These are phyloP conservation scores for Premnoplex brunnescens DNA, from an alignment of 2,797 vertebrate genomes.

Conservation along the genomic window DNA sequence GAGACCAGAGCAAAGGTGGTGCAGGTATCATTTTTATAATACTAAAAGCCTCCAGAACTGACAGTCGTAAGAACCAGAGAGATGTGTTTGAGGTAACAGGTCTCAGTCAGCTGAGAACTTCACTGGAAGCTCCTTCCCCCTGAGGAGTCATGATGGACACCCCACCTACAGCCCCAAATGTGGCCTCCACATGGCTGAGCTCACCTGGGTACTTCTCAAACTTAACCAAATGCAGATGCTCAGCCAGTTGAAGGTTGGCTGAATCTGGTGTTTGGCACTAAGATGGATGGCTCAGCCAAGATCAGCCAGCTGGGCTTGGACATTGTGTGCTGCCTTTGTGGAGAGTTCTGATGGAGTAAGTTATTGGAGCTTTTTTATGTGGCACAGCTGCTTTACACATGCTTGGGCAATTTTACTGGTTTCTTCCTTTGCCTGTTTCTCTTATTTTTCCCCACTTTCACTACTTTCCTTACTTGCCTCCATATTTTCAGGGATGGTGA, in stretches of 20 bases:
- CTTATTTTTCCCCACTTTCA: accelerated
- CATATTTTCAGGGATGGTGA: conserved; percentile 7
- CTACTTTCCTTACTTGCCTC: background rate
- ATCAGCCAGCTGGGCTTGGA: background rate
- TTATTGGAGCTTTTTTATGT: background rate
- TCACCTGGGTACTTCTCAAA: background rate
- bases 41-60: background rate
- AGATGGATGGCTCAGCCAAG: background rate
- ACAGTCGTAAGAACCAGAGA: background rate
- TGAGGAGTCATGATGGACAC: background rate
- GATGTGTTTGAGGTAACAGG: background rate
- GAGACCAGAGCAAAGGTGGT: background rate
- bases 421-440: background rate
- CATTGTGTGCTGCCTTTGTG: background rate
- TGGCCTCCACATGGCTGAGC: background rate
- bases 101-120: background rate
- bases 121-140: background rate
- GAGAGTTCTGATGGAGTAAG: background rate
- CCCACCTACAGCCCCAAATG: background rate
- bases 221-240: background rate
- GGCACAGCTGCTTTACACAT: background rate
- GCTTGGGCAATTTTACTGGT: background rate
- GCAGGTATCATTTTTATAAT: background rate
- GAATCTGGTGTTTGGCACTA: background rate
- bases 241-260: background rate